Base-by-base conservation (phyloP, 1,140 invertebrate genomes). In the Pachyrhynchus sulphureomaculatus region DNA sequence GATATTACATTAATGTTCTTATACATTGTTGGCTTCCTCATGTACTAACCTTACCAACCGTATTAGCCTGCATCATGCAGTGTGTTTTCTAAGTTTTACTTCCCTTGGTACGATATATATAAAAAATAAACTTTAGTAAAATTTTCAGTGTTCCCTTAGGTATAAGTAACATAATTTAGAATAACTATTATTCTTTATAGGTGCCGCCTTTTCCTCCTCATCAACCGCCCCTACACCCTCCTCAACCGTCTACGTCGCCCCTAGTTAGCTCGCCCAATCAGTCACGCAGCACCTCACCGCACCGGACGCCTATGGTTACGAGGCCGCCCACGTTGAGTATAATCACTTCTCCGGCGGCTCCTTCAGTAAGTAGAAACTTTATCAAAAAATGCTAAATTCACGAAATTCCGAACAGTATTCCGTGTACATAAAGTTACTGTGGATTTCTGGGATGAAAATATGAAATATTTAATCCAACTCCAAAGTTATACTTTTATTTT, bases 241-340 rank as follows among this genome's bases (percentile, higher is more conserved):
- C 76, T 56, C 70, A 77, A 64, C 81, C 75, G 61, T 70, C 75
- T 24, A 67, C 78, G 49, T 84, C 84, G 20, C 83, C 84, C 2
- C 76, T 84, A 70, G 74, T 84, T 65, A 85, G 81, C n/a, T 85
- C 84, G 55, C 84, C 84, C 1, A 79, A 72, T 68, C 47, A 76
- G 68, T 65, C 82, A 49, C 81, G 49, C n/a, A 80, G 2, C 75
- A 68, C 64, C 20, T 73, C 69, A 52, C 75, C 73, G 36, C 56
- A 29, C 18, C 29, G 53, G 18, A 26, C 51, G 49, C 37, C 62
- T 33, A 51, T 64, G 68, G 54, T 62, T 68, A 44, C 72, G 8
- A 58, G 62, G 20, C 17, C 62, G n/a, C 62, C 54, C 9, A 15
- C 61, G 29, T 13, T 60, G 15, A 17, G 29, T 15, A 44, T 60